Conservation (phyloP, 2,888 invertebrate species). For the Drosophila paramelanica region DNA sequence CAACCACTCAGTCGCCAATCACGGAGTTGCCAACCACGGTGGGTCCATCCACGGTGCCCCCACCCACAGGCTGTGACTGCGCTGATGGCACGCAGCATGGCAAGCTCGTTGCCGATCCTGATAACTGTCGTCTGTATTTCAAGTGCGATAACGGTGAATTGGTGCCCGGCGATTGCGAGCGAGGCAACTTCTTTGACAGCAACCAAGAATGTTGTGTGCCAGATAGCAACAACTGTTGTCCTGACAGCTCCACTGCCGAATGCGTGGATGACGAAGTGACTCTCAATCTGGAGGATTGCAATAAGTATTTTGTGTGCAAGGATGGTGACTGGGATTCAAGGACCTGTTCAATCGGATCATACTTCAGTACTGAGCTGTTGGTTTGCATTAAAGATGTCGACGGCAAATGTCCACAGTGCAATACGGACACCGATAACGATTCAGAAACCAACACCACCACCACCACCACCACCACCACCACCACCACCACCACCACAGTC, state of each 20-base stretch:
- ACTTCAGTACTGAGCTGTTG: constrained; percentile 22
- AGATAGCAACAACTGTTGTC: constrained; percentile 44
- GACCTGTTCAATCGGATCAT: constrained; percentile 49
- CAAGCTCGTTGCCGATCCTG: constrained; percentile 49
- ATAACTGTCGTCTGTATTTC: constrained; percentile 66
- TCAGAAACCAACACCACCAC: background rate
- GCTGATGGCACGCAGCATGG: constrained; percentile 55
- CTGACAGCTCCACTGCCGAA: constrained; percentile 30
- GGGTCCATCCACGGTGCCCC: background rate
- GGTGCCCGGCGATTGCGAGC: constrained; percentile 59
- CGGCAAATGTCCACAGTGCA: constrained; percentile 33
- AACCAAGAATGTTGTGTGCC: constrained; percentile 1
- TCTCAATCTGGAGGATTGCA: constrained; percentile 30
- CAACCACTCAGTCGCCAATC: background rate
- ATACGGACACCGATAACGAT: background rate
- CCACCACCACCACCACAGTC: background rate
- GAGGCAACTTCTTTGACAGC: constrained; percentile 68
- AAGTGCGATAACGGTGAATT: constrained; percentile 68
- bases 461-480: background rate
- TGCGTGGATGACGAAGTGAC: constrained; percentile 22
- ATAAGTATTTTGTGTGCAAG: constrained; percentile 40
- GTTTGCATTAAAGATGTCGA: constrained; percentile 39
- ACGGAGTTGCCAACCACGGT: background rate
- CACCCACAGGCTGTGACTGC: constrained; percentile 53
- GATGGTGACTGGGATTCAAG: constrained; percentile 43